Conservation (phyloP, 2,888 invertebrate genomes). For the Alloplasta piceator region DNA sequence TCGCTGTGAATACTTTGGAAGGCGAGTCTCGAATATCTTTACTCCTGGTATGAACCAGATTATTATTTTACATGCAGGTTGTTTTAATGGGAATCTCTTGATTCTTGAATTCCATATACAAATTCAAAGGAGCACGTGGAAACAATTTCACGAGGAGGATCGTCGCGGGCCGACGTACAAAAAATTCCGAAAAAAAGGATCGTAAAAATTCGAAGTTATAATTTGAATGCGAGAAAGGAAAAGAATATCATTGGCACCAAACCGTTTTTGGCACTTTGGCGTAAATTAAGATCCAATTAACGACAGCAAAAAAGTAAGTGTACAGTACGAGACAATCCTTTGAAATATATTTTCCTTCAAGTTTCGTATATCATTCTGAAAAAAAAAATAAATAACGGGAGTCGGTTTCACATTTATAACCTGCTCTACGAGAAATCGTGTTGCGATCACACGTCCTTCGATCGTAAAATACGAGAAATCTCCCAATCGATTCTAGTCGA, state of each 20-base stretch:
- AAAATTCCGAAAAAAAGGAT: conserved; percentile 31
- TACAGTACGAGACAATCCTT: conserved; percentile 28
- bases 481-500: no score
- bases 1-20: conserved; percentile 34
- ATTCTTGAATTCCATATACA: conserved; percentile 32
- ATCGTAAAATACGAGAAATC: conserved; percentile 30
- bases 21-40: conserved; percentile 50
- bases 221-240: conserved; percentile 54
- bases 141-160: conserved; percentile 42
- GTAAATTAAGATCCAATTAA: conserved; percentile 65
- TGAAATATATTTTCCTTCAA: background rate
- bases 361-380: conserved; percentile 35
- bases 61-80: conserved; percentile 47
- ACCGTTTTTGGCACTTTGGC: conserved; percentile 52
- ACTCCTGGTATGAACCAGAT: conserved; percentile 65
- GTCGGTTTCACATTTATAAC: conserved; percentile 8
- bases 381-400: conserved; percentile 3
- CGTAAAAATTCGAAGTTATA: conserved; percentile 58
- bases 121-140: conserved; percentile 24
- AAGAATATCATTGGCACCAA: conserved; percentile 28
- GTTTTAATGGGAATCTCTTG: conserved; percentile 25
- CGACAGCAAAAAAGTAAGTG: conserved; percentile 19
- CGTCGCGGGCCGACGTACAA: background rate
- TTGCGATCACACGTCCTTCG: conserved; percentile 29
- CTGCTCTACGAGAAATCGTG: conserved; percentile 19